These are phyloP conservation scores for Aldabrachelys gigantea DNA, from an alignment of 2,113 vertebrate genomes.

Conservation along the genomic window DNA sequence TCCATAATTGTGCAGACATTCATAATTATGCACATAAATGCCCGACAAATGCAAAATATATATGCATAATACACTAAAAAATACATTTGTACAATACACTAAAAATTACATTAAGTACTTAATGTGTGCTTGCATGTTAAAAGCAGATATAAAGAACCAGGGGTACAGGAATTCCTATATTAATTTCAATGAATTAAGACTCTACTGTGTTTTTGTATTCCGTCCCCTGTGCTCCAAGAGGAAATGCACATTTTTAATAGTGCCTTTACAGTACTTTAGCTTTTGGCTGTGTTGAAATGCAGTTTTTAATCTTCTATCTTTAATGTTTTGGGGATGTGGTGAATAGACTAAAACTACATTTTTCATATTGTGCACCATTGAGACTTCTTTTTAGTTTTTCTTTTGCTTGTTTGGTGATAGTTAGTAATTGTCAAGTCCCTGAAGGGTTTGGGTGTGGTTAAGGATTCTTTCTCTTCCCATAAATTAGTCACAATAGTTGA, in stretches of 20 bases:
- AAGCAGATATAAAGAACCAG: too few species aligned
- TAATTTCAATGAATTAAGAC: slow-evolving; percentile 36
- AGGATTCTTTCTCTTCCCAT: background rate
- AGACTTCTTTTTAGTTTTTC: slow-evolving; percentile 4
- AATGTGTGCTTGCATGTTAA: background rate
- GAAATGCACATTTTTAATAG: slow-evolving; percentile 40
- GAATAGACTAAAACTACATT: background rate
- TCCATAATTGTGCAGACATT: background rate
- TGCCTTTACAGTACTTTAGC: slow-evolving; percentile 39
- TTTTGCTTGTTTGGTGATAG: background rate
- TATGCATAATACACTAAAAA: background rate
- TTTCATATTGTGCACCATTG: slow-evolving; percentile 25
- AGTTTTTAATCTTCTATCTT: slow-evolving; percentile 13
- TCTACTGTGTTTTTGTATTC: slow-evolving; percentile 35
- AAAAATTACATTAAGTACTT: background rate
- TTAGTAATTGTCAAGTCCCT: background rate
- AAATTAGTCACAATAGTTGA: slow-evolving; percentile 26
- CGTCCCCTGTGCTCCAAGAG: slow-evolving; percentile 48
- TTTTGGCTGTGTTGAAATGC: slow-evolving; percentile 30
- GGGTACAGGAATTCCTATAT: too few species aligned
- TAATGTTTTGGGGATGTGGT: slow-evolving; percentile 39
- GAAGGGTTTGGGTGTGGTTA: slow-evolving; percentile 24
- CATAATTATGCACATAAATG: background rate
- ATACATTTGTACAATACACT: background rate
- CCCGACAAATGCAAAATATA: background rate